These are phyloP conservation scores for Eristalis tenax DNA, from an alignment of 2,888 invertebrate genomes.

Conservation along the genomic window DNA sequence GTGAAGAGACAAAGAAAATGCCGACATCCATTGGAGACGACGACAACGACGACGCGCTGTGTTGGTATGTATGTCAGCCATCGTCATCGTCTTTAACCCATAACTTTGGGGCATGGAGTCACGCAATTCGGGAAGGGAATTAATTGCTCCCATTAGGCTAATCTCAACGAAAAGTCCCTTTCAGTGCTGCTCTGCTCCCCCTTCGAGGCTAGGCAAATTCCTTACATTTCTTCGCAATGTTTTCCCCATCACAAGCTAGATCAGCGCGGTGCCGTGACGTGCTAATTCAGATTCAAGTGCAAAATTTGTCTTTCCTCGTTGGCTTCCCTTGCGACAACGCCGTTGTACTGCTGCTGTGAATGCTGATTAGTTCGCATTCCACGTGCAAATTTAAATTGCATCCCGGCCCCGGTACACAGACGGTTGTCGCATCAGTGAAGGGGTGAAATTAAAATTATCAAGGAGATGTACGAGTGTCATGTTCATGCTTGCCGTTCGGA, in stretches of 20 bases:
- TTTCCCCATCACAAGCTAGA: conserved; percentile 18
- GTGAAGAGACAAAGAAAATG: conserved; percentile 23
- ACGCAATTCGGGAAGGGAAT: conserved; percentile 36
- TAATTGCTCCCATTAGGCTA: conserved; percentile 67
- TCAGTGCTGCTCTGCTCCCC: neutral
- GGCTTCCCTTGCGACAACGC: neutral
- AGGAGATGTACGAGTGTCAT: conserved; percentile 50
- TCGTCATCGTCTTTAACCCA: conserved; percentile 27
- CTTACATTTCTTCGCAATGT: conserved; percentile 51
- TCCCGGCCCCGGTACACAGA: conserved; percentile 4
- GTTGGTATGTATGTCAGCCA: conserved; percentile 20
- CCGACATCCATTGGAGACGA: conserved; percentile 7
- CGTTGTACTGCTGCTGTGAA: neutral
- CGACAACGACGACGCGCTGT: conserved; percentile 12
- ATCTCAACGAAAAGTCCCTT: conserved; percentile 43
- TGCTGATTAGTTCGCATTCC: conserved; percentile 24
- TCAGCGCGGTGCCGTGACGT: conserved; percentile 58
- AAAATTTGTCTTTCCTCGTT: conserved; percentile 7
- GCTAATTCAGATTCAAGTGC: conserved; percentile 56
- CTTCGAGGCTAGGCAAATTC: conserved; percentile 26
- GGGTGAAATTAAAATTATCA: conserved; percentile 56
- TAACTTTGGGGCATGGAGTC: conserved; percentile 28
- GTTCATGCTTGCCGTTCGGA: conserved; percentile 41
- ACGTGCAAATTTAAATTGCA: conserved; percentile 30
- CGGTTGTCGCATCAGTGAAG: neutral